phyloP scores from a whole-genome alignment of 1,140 invertebrate genomes.

The Apis florea region DNA sequence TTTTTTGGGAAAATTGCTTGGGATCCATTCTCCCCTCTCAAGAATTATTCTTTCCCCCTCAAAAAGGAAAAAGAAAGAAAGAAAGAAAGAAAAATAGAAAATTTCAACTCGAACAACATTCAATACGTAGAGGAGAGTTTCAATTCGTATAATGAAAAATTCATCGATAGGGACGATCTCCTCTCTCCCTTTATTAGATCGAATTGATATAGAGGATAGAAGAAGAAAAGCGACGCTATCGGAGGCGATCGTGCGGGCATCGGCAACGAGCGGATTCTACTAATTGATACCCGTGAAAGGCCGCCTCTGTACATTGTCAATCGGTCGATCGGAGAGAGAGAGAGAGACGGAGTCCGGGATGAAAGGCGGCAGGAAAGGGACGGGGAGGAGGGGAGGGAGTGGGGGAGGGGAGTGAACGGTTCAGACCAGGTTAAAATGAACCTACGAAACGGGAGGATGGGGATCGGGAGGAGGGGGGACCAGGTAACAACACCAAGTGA shows the following conservation, averaged over 20 bases:
- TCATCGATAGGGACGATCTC: neutral
- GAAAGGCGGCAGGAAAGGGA: conserved; percentile 3
- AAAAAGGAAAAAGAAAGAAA: neutral
- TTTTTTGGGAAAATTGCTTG: too few relatives aligned
- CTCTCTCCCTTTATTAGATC: neutral
- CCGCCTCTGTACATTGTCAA: conserved; percentile 63
- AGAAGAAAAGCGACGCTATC: conserved; percentile 6
- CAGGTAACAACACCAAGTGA: conserved; percentile 46
- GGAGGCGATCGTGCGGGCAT: conserved; percentile 35
- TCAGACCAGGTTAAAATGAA: conserved; percentile 56
- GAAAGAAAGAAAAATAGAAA: neutral
- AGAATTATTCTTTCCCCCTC: neutral
- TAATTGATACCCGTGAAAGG: conserved; percentile 67
- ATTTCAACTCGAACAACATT: neutral
- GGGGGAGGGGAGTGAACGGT: conserved; percentile 14
- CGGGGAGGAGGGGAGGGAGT: conserved; percentile 2
- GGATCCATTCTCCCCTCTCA: too few relatives aligned
- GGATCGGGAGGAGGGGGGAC: neutral
- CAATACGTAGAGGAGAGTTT: neutral
- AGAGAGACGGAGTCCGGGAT: conserved; percentile 15
- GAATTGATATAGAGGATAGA: conserved; percentile 1
- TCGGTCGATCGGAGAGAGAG: conserved; percentile 29
- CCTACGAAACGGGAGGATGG: conserved; percentile 58
- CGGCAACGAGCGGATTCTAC: conserved; percentile 40
- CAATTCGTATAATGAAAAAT: neutral